Conservation (phyloP, 2,888 invertebrate genomes). For the Lissocephala sabroskyi region DNA sequence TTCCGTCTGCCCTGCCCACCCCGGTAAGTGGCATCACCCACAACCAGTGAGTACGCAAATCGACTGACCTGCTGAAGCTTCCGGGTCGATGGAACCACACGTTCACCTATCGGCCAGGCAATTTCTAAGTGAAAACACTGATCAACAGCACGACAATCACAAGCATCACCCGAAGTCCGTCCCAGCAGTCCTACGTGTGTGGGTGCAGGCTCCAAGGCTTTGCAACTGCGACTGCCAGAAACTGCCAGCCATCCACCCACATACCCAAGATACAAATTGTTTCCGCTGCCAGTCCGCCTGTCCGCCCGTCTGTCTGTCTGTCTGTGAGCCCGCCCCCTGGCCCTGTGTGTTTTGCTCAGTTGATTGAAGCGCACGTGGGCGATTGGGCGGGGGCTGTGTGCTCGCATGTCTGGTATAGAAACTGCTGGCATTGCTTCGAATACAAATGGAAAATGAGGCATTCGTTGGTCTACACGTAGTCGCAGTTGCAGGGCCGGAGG, state of each 20-base stretch:
- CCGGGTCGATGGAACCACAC: too few species aligned
- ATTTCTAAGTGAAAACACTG: conserved; percentile 62
- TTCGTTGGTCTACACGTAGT: not conserved
- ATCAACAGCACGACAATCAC: conserved; percentile 54
- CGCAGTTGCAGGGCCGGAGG: not conserved
- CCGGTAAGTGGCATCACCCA: too few species aligned
- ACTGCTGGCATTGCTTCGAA: too few species aligned
- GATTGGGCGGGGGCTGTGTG: not conserved
- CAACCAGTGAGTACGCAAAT: too few species aligned
- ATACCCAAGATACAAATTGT: conserved; percentile 24
- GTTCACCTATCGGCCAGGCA: conserved; percentile 36
- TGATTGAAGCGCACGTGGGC: too few species aligned
- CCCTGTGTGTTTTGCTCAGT: conserved; percentile 5
- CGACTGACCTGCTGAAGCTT: too few species aligned
- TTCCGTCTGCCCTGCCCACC: too few species aligned
- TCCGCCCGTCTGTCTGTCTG: not conserved
- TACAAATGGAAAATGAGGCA: conserved; percentile 3
- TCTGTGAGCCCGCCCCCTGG: not conserved
- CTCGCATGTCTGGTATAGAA: not conserved
- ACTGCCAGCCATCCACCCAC: conserved; percentile 16
- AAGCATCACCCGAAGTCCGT: not conserved
- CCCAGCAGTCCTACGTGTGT: conserved; percentile 1
- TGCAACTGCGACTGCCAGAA: conserved; percentile 12
- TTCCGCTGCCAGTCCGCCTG: not conserved
- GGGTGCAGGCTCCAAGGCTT: not conserved